Percentiles rank a stretch among this genome's conserved stretches.
Evolutionary conservation across 30 jellyfish, hydroid and myxozoan species (phyloP).

Genomic region (Hydra vulgaris): DNA sequence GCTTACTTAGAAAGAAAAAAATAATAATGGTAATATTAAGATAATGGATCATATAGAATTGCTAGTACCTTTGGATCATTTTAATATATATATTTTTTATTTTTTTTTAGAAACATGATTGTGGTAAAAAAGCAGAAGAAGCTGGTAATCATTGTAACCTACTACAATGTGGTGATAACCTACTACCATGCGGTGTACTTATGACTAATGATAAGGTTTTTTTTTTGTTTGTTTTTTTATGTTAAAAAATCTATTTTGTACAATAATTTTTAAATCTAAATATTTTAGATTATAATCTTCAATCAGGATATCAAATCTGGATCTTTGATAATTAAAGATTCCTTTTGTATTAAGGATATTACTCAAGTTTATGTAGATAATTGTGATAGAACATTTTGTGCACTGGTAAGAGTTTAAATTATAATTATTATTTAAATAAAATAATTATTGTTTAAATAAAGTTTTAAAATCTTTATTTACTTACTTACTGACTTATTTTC

Average conservation of each 20-base stretch:
- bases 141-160: not conserved
- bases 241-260: not conserved
- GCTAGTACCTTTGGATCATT: too few relatives aligned
- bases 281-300: constrained; percentile 40
- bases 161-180: not conserved
- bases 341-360: constrained; percentile 53
- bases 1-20: too few relatives aligned
- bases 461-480: not conserved
- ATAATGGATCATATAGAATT: too few relatives aligned
- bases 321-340: constrained; percentile 34
- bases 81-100: too few relatives aligned
- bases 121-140: not conserved
- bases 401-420: constrained; percentile 58
- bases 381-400: constrained; percentile 53
- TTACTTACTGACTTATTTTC: too few relatives aligned
- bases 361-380: constrained; percentile 83
- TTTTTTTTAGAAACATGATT: not conserved
- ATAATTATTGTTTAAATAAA: not conserved
- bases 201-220: not conserved
- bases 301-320: constrained; percentile 49
- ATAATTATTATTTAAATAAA: not conserved
- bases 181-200: not conserved
- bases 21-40: too few relatives aligned
- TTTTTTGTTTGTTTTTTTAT: not conserved
- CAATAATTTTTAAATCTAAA: not conserved